Evolutionary conservation across 2,113 vertebrate genomes (phyloP), one percentile per base, ranked within the genome.

Genomic region (Catharus bicknelli): DNA sequence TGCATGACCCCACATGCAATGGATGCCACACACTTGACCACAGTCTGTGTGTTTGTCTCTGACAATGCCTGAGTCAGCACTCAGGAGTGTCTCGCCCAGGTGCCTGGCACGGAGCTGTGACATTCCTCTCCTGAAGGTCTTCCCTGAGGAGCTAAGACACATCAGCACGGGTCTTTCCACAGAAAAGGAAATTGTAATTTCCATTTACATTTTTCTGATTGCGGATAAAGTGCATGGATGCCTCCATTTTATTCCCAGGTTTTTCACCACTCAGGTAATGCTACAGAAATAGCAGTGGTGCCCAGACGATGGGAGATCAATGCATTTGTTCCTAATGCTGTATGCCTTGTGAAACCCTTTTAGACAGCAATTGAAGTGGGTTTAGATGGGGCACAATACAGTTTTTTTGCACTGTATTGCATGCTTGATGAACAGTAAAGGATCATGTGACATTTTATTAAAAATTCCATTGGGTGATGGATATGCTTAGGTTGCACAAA

Each of bases 41-140:
- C 3, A 47, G 16, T 26, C 30, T 78, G 34, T 59, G 12, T 72
- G 20, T 40, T 82, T 57, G 22, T 16, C 29, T 20, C 43, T 53
- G 36, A 17, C 26, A 5, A 0, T 7, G 16, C n/a, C 82, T 2
- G 48, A n/a, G 34, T 38, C 34, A 78, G 34, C 22, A 63, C 9
- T 9, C 0, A 0, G 11, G 42, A 25, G 0, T n/a, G 13, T 63
- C 27, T 67, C 43, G 59, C 14, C 4, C 55, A 4, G 1, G 3
- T 1, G 1, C 9, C 34, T 34, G 29, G 18, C 34, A 32, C 27
- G 29, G 32, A 32, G 16, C 14, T 85, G 29, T 36, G 50, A 17
- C 29, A 12, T 73, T 87, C 36, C 27, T 61, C 15, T 22, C 19
- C 54, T n/a, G 63, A 79, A 80, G 86, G 40, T 19, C 42, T 64